Evolutionary conservation across 2,113 vertebrate genomes (phyloP).

Genomic region (Ammospiza caudacuta): DNA sequence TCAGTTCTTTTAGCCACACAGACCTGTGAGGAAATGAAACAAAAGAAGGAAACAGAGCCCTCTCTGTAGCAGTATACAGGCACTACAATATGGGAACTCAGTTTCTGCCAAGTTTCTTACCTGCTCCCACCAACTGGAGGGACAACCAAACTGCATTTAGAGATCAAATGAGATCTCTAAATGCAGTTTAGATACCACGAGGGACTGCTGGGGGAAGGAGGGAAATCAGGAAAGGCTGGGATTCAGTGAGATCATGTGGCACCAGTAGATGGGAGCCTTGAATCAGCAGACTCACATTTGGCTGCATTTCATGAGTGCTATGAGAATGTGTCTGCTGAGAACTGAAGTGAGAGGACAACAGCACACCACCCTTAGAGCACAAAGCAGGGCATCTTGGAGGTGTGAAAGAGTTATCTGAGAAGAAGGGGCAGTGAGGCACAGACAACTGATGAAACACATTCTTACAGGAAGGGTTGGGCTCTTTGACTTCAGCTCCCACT

Average conservation of each 20-base stretch:
- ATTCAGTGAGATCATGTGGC: background rate
- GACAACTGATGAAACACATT: background rate
- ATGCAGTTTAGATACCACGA: accelerated
- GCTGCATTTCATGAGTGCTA: background rate
- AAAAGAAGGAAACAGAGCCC: background rate
- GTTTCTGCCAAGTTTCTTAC: background rate
- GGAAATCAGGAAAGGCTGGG: background rate
- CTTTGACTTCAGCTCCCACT: background rate
- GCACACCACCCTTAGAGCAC: background rate
- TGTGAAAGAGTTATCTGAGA: background rate
- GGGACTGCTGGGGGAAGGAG: background rate
- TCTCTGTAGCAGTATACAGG: background rate
- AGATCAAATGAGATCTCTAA: background rate
- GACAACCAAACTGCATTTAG: background rate
- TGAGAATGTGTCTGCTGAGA: background rate
- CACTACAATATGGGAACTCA: background rate
- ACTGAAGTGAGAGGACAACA: background rate
- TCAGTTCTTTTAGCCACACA: background rate
- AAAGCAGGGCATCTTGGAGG: background rate
- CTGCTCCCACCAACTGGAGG: background rate
- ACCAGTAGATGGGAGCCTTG: background rate
- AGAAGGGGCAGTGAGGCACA: background rate
- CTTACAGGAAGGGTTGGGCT: background rate
- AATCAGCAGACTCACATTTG: background rate
- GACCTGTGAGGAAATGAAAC: background rate